A percentile compares a stretch with the other conserved stretches of the same genome.
Evolutionary conservation across 2,113 vertebrate genomes (phyloP).

Genomic region (Ia io): DNA sequence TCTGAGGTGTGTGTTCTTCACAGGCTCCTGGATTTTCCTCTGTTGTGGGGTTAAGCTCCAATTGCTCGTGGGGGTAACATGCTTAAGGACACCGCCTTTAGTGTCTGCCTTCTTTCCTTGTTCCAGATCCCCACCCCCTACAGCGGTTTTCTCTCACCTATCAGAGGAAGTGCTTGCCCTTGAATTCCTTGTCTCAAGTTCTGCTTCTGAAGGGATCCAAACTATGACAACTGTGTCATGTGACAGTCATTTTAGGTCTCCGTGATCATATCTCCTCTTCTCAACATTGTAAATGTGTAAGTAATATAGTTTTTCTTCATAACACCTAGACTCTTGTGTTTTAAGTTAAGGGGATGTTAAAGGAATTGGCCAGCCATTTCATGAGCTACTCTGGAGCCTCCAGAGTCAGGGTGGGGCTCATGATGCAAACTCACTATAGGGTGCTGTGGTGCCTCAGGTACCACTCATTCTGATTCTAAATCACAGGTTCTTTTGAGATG

Average conservation of each 20-base stretch:
- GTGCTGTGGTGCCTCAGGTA: rapidly evolving
- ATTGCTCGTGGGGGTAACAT: neutral
- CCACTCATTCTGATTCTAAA: neutral
- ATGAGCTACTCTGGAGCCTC: neutral
- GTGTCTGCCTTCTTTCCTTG: neutral
- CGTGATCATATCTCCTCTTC: neutral
- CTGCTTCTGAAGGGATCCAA: neutral
- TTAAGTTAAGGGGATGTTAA: neutral
- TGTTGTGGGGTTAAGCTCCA: neutral
- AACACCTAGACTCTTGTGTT: neutral
- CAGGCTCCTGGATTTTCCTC: neutral
- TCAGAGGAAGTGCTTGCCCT: neutral
- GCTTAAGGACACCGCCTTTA: neutral
- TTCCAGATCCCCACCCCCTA: rapidly evolving
- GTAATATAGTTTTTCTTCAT: neutral
- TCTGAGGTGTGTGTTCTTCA: neutral
- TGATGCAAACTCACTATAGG: too few species aligned
- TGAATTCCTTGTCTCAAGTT: neutral
- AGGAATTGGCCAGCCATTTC: neutral
- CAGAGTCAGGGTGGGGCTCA: neutral
- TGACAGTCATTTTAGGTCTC: neutral
- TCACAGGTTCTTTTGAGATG: neutral
- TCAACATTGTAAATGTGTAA: neutral
- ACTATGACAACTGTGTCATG: neutral
- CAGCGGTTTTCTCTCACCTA: neutral